Percentiles rank a stretch among this genome's conserved stretches.
Conservation (phyloP, 2,888 invertebrate genomes). For the Lagria hirta region DNA sequence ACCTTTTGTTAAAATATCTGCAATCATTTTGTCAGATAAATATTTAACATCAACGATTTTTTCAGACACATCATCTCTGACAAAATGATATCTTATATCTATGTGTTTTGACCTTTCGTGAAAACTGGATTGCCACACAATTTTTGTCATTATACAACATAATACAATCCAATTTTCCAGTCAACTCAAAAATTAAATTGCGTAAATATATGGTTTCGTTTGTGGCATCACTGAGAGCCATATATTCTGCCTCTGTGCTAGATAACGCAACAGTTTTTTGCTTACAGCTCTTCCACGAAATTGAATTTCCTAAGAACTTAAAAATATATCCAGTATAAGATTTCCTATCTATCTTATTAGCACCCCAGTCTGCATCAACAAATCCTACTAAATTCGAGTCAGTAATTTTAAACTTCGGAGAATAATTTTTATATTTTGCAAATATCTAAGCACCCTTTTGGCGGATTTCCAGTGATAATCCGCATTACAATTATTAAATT, state of each 20-base stretch:
- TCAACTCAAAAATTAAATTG: neutral
- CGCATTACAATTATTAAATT: neutral
- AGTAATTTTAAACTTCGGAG: neutral
- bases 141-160: neutral
- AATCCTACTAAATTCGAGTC: neutral
- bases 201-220: neutral
- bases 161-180: neutral
- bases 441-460: too few species aligned
- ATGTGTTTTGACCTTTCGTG: neutral
- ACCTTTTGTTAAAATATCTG: neutral
- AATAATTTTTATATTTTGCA: too few species aligned
- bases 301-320: slow-evolving; percentile 1
- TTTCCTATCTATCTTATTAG: slow-evolving; percentile 4
- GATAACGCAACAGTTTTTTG: slow-evolving; percentile 11
- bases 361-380: slow-evolving; percentile 1
- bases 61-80: neutral
- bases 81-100: neutral
- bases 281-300: slow-evolving; percentile 9
- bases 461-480: neutral
- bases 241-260: slow-evolving; percentile 4
- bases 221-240: neutral
- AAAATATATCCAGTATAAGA: slow-evolving; percentile 5
- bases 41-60: neutral
- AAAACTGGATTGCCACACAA: neutral
- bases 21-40: neutral